Evolutionary conservation across 2,888 invertebrate species (phyloP), one percentile per base, ranked within the genome.

Genomic region (Dryadula phaetusa): DNA sequence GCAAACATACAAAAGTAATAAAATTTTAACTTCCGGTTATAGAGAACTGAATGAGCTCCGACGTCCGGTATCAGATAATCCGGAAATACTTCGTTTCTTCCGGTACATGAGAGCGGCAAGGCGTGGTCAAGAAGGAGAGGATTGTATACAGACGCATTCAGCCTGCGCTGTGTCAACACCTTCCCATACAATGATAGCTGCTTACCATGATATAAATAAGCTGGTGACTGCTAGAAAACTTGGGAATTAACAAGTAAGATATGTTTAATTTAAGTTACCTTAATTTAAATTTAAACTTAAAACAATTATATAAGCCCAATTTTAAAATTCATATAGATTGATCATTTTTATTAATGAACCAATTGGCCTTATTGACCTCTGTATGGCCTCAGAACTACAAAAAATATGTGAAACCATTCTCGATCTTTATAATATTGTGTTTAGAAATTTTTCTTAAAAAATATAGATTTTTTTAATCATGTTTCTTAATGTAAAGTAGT

Each of bases 71-170:
- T 95, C 96, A 0, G 97, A 97, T 83, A 97, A 97, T 84, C 96
- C 97, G 0, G 97, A 97, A 77, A 97, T 98, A 69, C 89, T 98
- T 46, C 93, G 98, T 63, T 98, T 98, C 93, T 98, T 97, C 94
- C 95, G 95, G 66, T 98, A 98, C 87, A 97, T 98, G 97, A 95
- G 97, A 73, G 96, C 98, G 0, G 98, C 97, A 12, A 95, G 97
- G 1, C 83, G 97, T 71, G 97, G 97, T 0, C 97, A 97, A 80
- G 97, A 97, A 79, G 96, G 96, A 18, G 89, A 94, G 12, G 95
- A 95, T 79, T 97, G 97, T 79, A 93, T 94, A 76, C 86, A 94
- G n/a, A 90, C 93, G 0, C 95, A 96, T 81, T 93, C 75, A 0
- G 94, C 94, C 2, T 97, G 97, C 83, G 91, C 94, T 0, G 81